Base-by-base conservation (phyloP, 1,140 invertebrate genomes). In the Saccostrea echinata region DNA sequence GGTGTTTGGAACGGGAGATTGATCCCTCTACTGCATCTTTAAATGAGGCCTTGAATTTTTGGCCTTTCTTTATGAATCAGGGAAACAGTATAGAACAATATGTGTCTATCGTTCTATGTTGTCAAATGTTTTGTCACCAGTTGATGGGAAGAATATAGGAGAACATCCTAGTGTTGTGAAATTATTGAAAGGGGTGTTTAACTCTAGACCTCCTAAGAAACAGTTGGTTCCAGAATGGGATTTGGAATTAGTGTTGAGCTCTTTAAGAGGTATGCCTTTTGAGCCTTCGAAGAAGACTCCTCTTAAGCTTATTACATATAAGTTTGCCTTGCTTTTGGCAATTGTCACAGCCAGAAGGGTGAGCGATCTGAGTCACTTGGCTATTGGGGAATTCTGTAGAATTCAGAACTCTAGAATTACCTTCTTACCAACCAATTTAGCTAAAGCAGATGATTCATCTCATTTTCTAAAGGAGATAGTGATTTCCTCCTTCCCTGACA, bases 131-230 rank as follows among this genome's bases (percentile, higher is more conserved):
- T 76, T 86, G 30, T 12, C 61, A 18, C 55, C 86, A 24, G 55
- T 87, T 82, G 80, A 84, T 55, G 55, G 52, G 12, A 24, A 35
- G 16, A 27, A 27, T 27, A 55, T 87, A 30, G 86, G 86, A 6
- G 12, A 87, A 87, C 86, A 87, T 30, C 86, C 86, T 13, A 51
- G 51, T 53, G 57, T 87, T 71, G 57, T 84, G n/a, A 87, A 81
- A 30, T n/a, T 87, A 3, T 27, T 87, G 33, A 87, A 30, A 27
- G 86, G 81, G 6, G 64, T 87, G 1, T 84, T 87, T 71, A 68
- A 87, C 64, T 71, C 81, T 11, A 87, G 81, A 53, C 86, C 82
- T n/a, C 81, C 81, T 18, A 53, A 51, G 43, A 24, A 24, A 18
- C 35, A 53, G 33, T n/a, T 87, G 8, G 9, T 87, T 3, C 82